phyloP scores from a whole-genome alignment of 2,797 vertebrate genomes.

The Gymnothorax reevesii region DNA sequence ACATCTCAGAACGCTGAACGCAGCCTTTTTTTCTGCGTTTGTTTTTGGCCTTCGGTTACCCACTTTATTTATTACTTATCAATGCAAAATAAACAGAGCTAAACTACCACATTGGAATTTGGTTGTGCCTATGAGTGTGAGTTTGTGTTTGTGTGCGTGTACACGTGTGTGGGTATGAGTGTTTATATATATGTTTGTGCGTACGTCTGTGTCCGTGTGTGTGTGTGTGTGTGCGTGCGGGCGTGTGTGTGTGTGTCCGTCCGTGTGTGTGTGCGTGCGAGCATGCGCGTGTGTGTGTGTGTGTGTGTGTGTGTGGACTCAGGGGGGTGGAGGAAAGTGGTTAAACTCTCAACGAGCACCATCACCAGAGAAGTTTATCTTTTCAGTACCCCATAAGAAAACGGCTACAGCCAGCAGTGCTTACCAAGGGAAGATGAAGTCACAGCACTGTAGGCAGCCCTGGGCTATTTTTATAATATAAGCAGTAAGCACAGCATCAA shows the following conservation, averaged over 20 bases:
- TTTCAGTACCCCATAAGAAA: slow-evolving; percentile 23
- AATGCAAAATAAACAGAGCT: slow-evolving; percentile 8
- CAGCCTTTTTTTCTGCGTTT: neutral
- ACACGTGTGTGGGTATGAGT: no score
- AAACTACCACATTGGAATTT: neutral
- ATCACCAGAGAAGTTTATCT: neutral
- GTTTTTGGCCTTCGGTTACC: neutral
- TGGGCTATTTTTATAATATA: slow-evolving; percentile 10
- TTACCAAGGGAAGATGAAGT: no score
- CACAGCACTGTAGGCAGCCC: neutral
- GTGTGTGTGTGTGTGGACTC: neutral
- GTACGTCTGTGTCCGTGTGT: no score
- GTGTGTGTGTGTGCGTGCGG: no score
- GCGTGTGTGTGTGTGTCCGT: no score
- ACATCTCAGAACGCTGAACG: neutral
- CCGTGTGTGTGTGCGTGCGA: no score
- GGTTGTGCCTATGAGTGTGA: neutral
- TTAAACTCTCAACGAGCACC: neutral
- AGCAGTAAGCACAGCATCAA: neutral
- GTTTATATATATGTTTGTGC: no score
- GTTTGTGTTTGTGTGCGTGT: no score
- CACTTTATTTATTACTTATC: neutral
- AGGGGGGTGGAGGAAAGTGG: neutral
- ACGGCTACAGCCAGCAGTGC: neutral
- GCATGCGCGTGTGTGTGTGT: no score